phyloP scores from a whole-genome alignment of 2,113 vertebrate genomes.

The Arothron firmamentum region DNA sequence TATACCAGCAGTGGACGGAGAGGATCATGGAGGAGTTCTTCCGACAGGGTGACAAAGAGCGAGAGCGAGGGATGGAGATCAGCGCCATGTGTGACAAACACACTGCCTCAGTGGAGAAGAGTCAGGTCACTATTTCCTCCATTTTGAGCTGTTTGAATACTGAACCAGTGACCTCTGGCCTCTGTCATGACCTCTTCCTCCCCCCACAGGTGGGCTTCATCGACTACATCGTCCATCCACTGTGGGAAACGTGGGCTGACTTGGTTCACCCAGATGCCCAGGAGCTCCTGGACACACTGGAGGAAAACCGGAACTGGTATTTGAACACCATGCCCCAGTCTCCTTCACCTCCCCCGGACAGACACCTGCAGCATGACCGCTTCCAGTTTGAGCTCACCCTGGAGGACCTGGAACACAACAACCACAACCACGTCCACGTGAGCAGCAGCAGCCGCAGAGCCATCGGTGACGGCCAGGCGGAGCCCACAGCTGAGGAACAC shows the following conservation, averaged over 20 bases:
- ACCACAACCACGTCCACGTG: slow-evolving; percentile 56
- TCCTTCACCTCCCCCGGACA: slow-evolving; percentile 65
- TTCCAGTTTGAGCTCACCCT: slow-evolving; percentile 83
- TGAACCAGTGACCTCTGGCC: not conserved
- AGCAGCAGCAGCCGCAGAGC: slow-evolving; percentile 14
- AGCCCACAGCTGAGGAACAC: slow-evolving; percentile 11
- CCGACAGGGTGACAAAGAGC: slow-evolving; percentile 81
- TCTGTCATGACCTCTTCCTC: not conserved
- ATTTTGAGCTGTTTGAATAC: not conserved
- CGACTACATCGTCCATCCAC: slow-evolving; percentile 85
- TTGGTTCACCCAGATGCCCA: slow-evolving; percentile 88
- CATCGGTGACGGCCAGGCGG: not conserved
- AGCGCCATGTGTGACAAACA: slow-evolving; percentile 92
- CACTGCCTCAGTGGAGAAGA: slow-evolving; percentile 86
- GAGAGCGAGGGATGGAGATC: slow-evolving; percentile 86
- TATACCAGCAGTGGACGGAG: slow-evolving; percentile 87
- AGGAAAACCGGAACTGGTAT: slow-evolving; percentile 92
- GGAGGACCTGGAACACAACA: slow-evolving; percentile 76
- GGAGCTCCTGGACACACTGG: slow-evolving; percentile 85
- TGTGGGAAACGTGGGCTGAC: slow-evolving; percentile 91
- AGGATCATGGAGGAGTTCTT: slow-evolving; percentile 90
- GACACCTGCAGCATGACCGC: slow-evolving; percentile 70
- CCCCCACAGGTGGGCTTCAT: slow-evolving; percentile 82
- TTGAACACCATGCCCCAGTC: slow-evolving; percentile 87
- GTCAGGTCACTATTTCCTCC: slow-evolving; percentile 74